phyloP scores from a whole-genome alignment of 37 sponge, comb jelly and placozoan species.

The Mnemiopsis leidyi region DNA sequence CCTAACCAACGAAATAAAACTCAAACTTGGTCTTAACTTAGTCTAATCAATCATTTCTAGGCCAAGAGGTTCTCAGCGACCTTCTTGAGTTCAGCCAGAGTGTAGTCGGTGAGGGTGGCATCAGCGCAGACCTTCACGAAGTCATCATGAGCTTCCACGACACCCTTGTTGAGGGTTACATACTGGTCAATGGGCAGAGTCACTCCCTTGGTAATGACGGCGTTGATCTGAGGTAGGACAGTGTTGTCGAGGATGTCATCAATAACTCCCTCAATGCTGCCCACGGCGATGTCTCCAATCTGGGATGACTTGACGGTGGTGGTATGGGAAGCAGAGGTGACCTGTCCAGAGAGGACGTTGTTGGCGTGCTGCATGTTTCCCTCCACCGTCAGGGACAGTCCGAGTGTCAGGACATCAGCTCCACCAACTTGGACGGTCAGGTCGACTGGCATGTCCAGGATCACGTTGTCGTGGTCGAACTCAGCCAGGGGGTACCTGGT shows the following conservation, averaged over 20 bases:
- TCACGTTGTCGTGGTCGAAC: conserved; percentile 6
- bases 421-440: neutral
- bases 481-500: conserved; percentile 1
- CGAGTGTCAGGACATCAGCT: neutral
- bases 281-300: neutral
- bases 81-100: neutral
- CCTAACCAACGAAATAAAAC: no score
- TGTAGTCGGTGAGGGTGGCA: neutral
- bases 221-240: neutral
- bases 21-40: no score
- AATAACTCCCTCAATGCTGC: neutral
- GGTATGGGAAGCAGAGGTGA: neutral
- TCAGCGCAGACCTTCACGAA: conserved; percentile 46
- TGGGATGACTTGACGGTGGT: neutral
- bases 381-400: neutral
- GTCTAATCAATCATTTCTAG: neutral
- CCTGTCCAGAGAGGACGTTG: neutral
- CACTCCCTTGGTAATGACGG: neutral
- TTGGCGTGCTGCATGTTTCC: neutral
- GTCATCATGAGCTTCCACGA: conserved; percentile 30
- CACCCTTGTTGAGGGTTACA: conserved; percentile 1
- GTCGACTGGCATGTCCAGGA: conserved; percentile 49
- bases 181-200: conserved; percentile 27
- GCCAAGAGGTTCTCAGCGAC: neutral
- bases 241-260: conserved; percentile 6